Percentiles rank a stretch among this genome's conserved stretches.
Conservation (phyloP, 2,888 invertebrate species). For the Amblyjoppa proteus region DNA sequence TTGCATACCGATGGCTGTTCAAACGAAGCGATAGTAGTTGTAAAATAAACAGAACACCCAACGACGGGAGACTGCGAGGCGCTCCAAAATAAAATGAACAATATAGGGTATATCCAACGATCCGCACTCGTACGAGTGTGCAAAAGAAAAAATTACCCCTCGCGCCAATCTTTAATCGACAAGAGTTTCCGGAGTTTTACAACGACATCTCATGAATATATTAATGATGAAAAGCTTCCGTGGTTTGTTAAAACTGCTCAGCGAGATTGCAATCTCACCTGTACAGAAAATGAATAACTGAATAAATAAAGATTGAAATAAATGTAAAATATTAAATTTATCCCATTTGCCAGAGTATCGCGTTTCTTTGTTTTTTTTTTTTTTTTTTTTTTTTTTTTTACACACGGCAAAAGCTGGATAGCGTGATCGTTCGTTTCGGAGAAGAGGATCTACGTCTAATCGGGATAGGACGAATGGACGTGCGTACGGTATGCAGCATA, state of each 20-base stretch:
- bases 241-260: constrained; percentile 38
- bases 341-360: not conserved
- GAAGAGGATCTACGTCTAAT: not conserved
- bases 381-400: not conserved
- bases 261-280: constrained; percentile 36
- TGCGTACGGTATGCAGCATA: not conserved
- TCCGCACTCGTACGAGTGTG: not conserved
- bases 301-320: constrained; percentile 1
- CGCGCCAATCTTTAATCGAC: constrained; percentile 33
- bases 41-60: constrained; percentile 44
- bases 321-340: not conserved
- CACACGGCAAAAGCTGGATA: not conserved
- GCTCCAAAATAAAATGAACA: constrained; percentile 26
- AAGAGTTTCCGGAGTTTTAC: constrained; percentile 40
- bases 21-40: constrained; percentile 57
- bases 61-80: not conserved
- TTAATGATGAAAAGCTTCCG: constrained; percentile 55
- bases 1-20: constrained; percentile 31
- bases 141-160: not conserved
- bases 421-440: constrained; percentile 3
- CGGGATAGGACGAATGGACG: not conserved
- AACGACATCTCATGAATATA: constrained; percentile 51
- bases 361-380: not conserved
- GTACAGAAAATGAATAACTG: not conserved
- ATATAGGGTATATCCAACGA: not conserved